These are phyloP conservation scores for Semnornis frantzii DNA, from an alignment of 2,113 vertebrate genomes.

Conservation along the genomic window DNA sequence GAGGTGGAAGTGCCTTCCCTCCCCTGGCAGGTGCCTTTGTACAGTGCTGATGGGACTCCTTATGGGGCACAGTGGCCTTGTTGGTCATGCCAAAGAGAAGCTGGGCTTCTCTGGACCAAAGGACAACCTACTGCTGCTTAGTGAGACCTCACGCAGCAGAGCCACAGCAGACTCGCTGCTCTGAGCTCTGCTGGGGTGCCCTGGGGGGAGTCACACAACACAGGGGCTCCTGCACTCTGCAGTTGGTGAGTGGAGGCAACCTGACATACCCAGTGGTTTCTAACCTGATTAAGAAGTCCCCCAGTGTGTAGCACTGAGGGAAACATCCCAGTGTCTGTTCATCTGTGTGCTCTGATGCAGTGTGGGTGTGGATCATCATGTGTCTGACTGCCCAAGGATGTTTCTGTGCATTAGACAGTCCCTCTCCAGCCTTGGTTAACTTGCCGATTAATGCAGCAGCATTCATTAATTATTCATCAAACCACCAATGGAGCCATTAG, in stretches of 20 bases:
- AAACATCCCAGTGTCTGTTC: fast-evolving
- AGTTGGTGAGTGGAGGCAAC: neutral
- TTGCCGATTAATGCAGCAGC: slow-evolving; percentile 20
- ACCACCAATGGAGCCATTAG: neutral
- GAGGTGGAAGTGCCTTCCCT: neutral
- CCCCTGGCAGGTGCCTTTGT: neutral
- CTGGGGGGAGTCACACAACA: fast-evolving
- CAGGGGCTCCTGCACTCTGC: fast-evolving
- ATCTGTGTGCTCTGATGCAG: too few relatives aligned
- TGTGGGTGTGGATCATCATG: fast-evolving
- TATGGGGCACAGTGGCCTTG: fast-evolving
- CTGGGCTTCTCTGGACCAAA: neutral
- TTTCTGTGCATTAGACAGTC: neutral
- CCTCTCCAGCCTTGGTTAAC: slow-evolving; percentile 32
- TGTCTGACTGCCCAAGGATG: neutral
- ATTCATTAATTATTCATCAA: slow-evolving; percentile 66
- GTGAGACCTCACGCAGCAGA: neutral
- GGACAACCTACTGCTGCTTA: neutral
- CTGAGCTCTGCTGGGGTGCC: neutral
- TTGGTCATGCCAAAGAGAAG: neutral
- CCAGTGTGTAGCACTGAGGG: neutral
- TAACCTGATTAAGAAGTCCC: fast-evolving
- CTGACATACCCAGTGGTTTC: fast-evolving
- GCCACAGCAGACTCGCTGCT: neutral
- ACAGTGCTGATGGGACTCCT: fast-evolving